Conservation (phyloP, 2,113 vertebrate species). For the Tetraodon nigroviridis region DNA sequence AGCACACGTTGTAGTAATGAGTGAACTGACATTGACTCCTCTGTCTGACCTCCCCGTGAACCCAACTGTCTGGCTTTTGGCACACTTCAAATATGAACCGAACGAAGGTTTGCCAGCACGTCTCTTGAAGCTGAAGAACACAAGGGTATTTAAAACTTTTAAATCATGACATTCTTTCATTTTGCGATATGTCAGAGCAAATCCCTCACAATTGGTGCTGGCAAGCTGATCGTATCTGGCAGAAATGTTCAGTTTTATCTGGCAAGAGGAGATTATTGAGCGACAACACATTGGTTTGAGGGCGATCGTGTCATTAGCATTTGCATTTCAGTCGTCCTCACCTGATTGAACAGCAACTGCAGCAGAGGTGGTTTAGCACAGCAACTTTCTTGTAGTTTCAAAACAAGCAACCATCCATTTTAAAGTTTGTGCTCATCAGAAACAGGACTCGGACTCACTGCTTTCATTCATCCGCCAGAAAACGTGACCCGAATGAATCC, state of each 20-base stretch:
- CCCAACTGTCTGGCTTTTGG: slow-evolving; percentile 18
- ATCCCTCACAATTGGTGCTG: slow-evolving; percentile 13
- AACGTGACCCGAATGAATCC: slow-evolving; percentile 8
- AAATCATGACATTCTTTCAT: not conserved
- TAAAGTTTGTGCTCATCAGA: slow-evolving; percentile 45
- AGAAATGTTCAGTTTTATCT: slow-evolving; percentile 12
- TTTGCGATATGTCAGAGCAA: not conserved
- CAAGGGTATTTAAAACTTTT: slow-evolving; percentile 2
- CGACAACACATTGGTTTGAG: slow-evolving; percentile 1
- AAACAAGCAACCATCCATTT: slow-evolving; percentile 58
- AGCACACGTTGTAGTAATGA: not conserved
- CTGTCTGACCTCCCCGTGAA: slow-evolving; percentile 19
- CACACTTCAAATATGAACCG: not conserved
- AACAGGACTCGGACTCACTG: slow-evolving; percentile 9
- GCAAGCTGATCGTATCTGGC: not conserved
- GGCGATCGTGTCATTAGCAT: slow-evolving; percentile 60
- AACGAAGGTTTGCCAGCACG: slow-evolving; percentile 1
- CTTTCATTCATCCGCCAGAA: slow-evolving; percentile 16
- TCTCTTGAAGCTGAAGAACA: not conserved
- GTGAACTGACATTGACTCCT: slow-evolving; percentile 1
- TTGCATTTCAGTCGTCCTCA: slow-evolving; percentile 61
- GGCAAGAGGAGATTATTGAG: not conserved
- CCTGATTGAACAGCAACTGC: slow-evolving; percentile 57
- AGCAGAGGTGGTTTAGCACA: slow-evolving; percentile 45
- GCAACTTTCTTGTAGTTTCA: slow-evolving; percentile 56